Evolutionary conservation across 92 coral and sea anemone genomes (phyloP), one percentile per base, ranked within the genome.

Genomic region (Phenganax subtilis): DNA sequence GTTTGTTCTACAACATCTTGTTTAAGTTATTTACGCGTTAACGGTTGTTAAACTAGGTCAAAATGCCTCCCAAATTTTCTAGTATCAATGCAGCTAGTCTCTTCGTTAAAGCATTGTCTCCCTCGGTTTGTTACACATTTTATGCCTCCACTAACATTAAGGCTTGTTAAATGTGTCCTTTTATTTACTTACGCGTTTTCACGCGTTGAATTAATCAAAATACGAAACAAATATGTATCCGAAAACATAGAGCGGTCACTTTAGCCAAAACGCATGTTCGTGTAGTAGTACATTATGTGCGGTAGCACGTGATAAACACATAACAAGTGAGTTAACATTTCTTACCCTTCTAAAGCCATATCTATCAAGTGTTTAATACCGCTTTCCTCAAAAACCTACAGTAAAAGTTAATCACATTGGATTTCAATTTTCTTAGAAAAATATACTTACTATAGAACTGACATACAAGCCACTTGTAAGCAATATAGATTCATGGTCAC

Each of bases 321-420:
- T 7, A 0, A 73, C 2, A 12, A 17, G 61, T 31, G 16, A 29
- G 11, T 9, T 9, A 54, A 29, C 55, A 6, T 54, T 81, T 70
- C 97, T 57, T 74, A 96, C 99, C 99, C 99, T 75, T 92, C 93
- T 7, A 96, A 81, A 63, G 99, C 96, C 99, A 96, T 96, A 69
- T 96, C 89, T 64, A 96, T 88, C 53, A 96, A 88, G 76, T 88
- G 89, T 80, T 90, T 96, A 53, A 96, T 96, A 29, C 99, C 99
- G 87, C 97, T 92, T 44, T 86, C 82, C 51, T 92, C 88, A 90
- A 96, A 96, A 87, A 96, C 87, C 88, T 96, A 59, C 29, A 11
- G 30, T 3, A 7, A 52, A 29, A 47, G 31, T 25, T 1, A 55
- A 75, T n/a, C 28, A 66, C 68, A 62, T 62, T 62, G 27, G 25